phyloP scores from a whole-genome alignment of 2,888 invertebrate species.

The Tromatobia lineatoria region DNA sequence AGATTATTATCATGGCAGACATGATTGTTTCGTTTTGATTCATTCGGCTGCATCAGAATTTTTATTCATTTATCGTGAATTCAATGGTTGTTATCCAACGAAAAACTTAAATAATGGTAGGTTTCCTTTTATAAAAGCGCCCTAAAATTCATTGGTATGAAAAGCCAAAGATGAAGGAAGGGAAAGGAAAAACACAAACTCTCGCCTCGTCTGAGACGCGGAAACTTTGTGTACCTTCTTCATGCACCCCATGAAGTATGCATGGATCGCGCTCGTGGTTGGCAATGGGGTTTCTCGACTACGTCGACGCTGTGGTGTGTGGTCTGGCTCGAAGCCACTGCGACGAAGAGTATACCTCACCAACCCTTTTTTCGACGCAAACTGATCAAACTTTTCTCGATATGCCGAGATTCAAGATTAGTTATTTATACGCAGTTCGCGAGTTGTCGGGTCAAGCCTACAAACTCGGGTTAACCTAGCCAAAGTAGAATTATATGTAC shows the following conservation, averaged over 20 bases:
- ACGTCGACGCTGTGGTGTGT: slow-evolving; percentile 53
- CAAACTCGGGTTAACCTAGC: background rate
- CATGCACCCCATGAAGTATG: slow-evolving; percentile 72
- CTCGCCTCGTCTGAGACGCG: slow-evolving; percentile 67
- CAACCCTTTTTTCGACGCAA: slow-evolving; percentile 59
- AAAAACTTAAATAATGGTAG: background rate
- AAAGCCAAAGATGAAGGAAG: slow-evolving; percentile 53
- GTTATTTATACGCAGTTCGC: slow-evolving; percentile 77
- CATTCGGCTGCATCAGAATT: background rate
- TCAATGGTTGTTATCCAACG: background rate
- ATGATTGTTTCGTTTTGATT: background rate
- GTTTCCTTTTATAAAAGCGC: background rate
- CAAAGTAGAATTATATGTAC: slow-evolving; percentile 2
- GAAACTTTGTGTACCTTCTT: slow-evolving; percentile 72
- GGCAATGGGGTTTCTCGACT: slow-evolving; percentile 65
- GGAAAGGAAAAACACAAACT: slow-evolving; percentile 46
- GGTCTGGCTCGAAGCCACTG: slow-evolving; percentile 69
- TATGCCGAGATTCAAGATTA: slow-evolving; percentile 81
- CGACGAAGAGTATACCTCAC: slow-evolving; percentile 67
- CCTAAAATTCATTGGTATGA: slow-evolving; percentile 47
- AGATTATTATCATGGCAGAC: background rate
- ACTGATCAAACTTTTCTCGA: slow-evolving; percentile 83
- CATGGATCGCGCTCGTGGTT: slow-evolving; percentile 68
- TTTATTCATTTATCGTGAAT: background rate
- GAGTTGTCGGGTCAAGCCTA: slow-evolving; percentile 39